Evolutionary conservation across 1,140 invertebrate species (phyloP), one percentile per base, ranked within the genome.

Genomic region (Araneus ventricosus): DNA sequence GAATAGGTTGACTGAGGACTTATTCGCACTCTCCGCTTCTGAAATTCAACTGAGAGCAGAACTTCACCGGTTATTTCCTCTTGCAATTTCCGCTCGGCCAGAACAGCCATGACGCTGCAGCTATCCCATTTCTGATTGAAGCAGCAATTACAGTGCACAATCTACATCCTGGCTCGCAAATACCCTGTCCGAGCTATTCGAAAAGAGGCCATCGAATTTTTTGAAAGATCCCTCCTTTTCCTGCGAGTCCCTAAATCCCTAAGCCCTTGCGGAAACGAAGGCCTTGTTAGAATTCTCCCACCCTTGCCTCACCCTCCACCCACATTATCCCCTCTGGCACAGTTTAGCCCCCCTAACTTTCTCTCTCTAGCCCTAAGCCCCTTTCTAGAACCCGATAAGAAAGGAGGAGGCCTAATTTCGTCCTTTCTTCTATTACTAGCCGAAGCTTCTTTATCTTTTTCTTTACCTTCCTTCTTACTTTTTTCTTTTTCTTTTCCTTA

Each of bases 381-480:
- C 52, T 57, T 57, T 59, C 84, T 86, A 57, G 84, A 86, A 59
- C 57, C 52, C 84, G 84, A 86, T 86, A 86, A 41, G 82, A 84
- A 70, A 59, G 45, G 59, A 75, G 34, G 67, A 88, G 63, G 87
- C 63, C 87, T 88, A 88, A 88, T 88, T 88, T 88, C 87, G 45
- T 45, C 61, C 24, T 59, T 75, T 70, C 87, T 88, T 88, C 87
- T 88, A 70, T 88, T 88, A 88, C 61, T 75, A 57, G 41, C 41
- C 45, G 39, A 75, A 34, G 39, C 45, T 88, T 45, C 67, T 70
- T 67, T 52, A 7, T 30, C 34, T 87, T 27, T 34, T 59, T 63
- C 30, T 41, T 88, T 30, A 8, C 22, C 52, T 34, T 27, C 6
- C 3, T 45, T n/a, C 17, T 3, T 27, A 20, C 61, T 82, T 41